Conservation (phyloP, 2,888 invertebrate species). For the Allolobophora icterica region DNA sequence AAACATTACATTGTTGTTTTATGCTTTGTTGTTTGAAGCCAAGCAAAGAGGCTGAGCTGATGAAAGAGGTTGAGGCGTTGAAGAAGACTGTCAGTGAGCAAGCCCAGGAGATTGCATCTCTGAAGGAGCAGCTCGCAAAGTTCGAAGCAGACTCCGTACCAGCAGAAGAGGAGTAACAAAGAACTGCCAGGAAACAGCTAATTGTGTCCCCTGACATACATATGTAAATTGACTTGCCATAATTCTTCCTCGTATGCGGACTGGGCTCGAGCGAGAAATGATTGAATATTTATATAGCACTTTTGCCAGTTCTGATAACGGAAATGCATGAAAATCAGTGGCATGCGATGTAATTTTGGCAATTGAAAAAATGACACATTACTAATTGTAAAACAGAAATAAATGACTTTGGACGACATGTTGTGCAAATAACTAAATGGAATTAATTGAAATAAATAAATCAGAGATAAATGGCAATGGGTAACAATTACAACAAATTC, state of each 20-base stretch:
- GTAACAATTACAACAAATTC: not conserved
- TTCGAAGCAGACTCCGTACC: conserved; percentile 53
- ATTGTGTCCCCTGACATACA: not conserved
- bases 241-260: not conserved
- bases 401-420: not conserved
- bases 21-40: conserved; percentile 17
- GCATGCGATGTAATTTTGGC: not conserved
- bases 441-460: not conserved
- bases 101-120: conserved; percentile 62
- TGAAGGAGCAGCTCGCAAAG: conserved; percentile 62
- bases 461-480: not conserved
- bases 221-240: conserved; percentile 17
- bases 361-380: not conserved
- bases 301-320: not conserved
- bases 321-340: not conserved
- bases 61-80: conserved; percentile 64
- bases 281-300: not conserved
- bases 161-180: conserved; percentile 20
- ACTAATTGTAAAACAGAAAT: not conserved
- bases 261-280: not conserved
- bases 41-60: conserved; percentile 56
- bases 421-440: not conserved
- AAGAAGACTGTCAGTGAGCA: conserved; percentile 66
- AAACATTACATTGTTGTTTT: not conserved
- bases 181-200: not conserved